A percentile compares a stretch with the other conserved stretches of the same genome.
phyloP scores from a whole-genome alignment of 2,797 vertebrate genomes.

The Esox masquinongy region DNA sequence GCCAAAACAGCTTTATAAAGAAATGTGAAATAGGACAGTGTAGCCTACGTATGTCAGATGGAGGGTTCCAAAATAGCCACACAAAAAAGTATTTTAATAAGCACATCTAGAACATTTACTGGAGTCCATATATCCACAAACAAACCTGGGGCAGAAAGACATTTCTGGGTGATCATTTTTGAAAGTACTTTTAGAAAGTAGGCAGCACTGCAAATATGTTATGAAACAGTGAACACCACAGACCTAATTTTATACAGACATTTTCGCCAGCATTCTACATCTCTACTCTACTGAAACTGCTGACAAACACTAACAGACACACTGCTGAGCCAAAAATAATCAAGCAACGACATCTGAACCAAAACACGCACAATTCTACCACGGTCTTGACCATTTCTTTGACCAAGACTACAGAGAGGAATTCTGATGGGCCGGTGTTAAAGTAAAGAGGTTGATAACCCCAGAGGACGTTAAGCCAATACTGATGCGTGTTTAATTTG shows the following conservation, averaged over 20 bases:
- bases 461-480: not conserved
- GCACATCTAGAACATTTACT: not conserved
- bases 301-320: not conserved
- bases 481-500: not conserved
- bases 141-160: not conserved
- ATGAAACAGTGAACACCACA: not conserved
- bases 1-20: not conserved
- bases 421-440: not conserved
- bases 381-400: not conserved
- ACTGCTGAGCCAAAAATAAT: not conserved
- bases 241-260: not conserved
- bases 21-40: not conserved
- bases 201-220: no score
- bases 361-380: not conserved
- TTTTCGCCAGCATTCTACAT: not conserved
- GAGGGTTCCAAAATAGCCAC: not conserved
- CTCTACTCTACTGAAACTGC: not conserved
- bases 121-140: not conserved
- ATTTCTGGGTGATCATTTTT: not conserved
- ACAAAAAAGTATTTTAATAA: not conserved
- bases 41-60: not conserved
- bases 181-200: not conserved
- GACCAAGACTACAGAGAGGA: not conserved
- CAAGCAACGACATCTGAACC: not conserved
- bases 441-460: not conserved